Percentiles rank a stretch among this genome's conserved stretches.
These are phyloP conservation scores for Phoeniculus purpureus DNA, from an alignment of 2,797 vertebrate species.

Conservation along the genomic window DNA sequence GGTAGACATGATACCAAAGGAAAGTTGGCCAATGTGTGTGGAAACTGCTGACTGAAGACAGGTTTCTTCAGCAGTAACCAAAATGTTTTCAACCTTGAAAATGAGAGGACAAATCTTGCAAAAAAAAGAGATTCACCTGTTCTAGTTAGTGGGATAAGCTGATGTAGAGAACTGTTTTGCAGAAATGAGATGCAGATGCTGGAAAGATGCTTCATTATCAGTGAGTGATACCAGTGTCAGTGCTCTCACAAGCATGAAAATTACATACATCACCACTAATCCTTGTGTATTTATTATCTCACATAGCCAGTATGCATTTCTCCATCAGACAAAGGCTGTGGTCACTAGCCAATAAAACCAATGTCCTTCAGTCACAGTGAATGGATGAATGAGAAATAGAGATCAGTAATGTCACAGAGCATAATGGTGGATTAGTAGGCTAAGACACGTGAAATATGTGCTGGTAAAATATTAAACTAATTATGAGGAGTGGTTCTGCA, in stretches of 20 bases:
- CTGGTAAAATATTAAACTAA: conserved; percentile 58
- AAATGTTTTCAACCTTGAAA: conserved; percentile 10
- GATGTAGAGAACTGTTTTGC: not conserved
- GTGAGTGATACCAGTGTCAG: conserved; percentile 38
- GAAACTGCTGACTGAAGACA: not conserved
- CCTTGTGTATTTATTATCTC: conserved; percentile 26
- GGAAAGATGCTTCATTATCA: conserved; percentile 46
- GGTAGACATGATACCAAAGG: conserved; percentile 20
- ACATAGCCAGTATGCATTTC: conserved; percentile 12
- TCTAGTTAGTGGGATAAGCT: conserved; percentile 4
- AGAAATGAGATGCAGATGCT: conserved; percentile 41
- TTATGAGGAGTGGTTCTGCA: conserved; percentile 62
- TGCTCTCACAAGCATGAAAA: conserved; percentile 58
- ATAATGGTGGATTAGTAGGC: not conserved
- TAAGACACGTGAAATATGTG: conserved; percentile 43
- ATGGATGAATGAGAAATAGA: not conserved
- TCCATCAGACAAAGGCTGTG: not conserved
- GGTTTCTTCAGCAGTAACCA: not conserved
- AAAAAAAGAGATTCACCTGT: not conserved
- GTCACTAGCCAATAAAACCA: not conserved
- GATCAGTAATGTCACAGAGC: not conserved
- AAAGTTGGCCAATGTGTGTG: conserved; percentile 48
- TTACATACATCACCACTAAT: conserved; percentile 53
- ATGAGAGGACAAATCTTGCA: not conserved
- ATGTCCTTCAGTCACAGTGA: conserved; percentile 22